Evolutionary conservation across 2,888 invertebrate genomes (phyloP).

Genomic region (Pristionchus arcanus): DNA sequence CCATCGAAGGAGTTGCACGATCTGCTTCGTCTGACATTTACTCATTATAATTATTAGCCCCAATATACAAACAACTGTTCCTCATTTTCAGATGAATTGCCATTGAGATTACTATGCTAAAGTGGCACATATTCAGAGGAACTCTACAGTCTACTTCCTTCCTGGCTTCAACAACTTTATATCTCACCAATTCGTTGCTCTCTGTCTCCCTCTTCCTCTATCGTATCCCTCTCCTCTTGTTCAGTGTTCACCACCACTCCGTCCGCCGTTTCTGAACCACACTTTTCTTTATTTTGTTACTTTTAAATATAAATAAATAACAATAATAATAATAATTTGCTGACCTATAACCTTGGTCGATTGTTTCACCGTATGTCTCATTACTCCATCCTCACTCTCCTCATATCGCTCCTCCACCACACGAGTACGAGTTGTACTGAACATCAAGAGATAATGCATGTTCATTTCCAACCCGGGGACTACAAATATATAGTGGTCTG

Average conservation of each 20-base stretch:
- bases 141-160: too few species aligned
- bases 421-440: slow-evolving; percentile 25
- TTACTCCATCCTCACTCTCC: slow-evolving; percentile 24
- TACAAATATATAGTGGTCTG: too few species aligned
- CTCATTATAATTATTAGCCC: too few species aligned
- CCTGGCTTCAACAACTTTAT: neutral
- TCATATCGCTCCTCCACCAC: slow-evolving; percentile 32
- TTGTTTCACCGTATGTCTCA: slow-evolving; percentile 32
- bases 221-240: neutral
- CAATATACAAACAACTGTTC: too few species aligned
- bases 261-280: slow-evolving; percentile 22
- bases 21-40: neutral
- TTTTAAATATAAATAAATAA: neutral
- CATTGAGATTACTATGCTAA: too few species aligned
- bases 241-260: slow-evolving; percentile 21
- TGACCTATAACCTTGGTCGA: slow-evolving; percentile 34
- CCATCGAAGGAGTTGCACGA: slow-evolving; percentile 10
- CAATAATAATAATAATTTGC: neutral
- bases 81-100: too few species aligned
- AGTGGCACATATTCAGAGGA: too few species aligned
- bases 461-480: too few species aligned
- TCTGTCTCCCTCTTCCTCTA: slow-evolving; percentile 23
- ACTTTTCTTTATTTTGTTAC: neutral
- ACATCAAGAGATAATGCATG: too few species aligned
- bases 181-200: neutral